Base-by-base conservation (phyloP, 2,888 invertebrate genomes). In the Charanyca ferruginea region DNA sequence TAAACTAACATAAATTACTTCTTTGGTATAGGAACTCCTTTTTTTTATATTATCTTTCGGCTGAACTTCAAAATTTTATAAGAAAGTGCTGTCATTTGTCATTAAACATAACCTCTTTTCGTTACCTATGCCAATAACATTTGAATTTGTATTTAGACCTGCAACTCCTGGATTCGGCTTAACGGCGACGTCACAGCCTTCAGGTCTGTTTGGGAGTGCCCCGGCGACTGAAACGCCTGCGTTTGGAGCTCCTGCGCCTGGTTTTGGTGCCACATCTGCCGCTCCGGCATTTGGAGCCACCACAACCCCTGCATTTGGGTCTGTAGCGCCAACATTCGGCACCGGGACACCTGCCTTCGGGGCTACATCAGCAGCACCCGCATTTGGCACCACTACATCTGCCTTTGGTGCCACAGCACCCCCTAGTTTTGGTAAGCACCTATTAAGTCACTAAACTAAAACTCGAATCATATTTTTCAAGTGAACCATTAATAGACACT, bases 91-190 rank as follows among this genome's bases (percentile, higher is more conserved):
- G 32, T 25, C 25, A 25, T 5, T 47, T 58, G 68, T 44, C 51
- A 52, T 25, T 13, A 25, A 32, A 25, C 25, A 55, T 73, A 67
- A 67, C 74, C 68, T 67, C 48, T 16, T 22, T 13, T 16, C 38
- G 16, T 38, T 38, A 16, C 38, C 16, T 38, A 38, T 16, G 38
- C 13, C 16, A 38, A 38, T 20, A 57, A 20, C 22, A 48, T 41
- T 32, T 22, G 8, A 25, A 7, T 60, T 45, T 54, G 35, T 20
- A 74, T 84, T 63, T 78, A 95, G 94, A 68, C 93, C 93, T 32
- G 90, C 94, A 0, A 91, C 92, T 5, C 89, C 92, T 45, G 91
- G 90, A 5, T 93, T 93, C 79, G 93, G 93, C 0, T 74, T 93
- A 66, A 78, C 90, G 3, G 85, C 87, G 5, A 85, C 90, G 5